Evolutionary conservation across 2,888 invertebrate genomes (phyloP), one percentile per base, ranked within the genome.

Genomic region (Hyalella azteca): DNA sequence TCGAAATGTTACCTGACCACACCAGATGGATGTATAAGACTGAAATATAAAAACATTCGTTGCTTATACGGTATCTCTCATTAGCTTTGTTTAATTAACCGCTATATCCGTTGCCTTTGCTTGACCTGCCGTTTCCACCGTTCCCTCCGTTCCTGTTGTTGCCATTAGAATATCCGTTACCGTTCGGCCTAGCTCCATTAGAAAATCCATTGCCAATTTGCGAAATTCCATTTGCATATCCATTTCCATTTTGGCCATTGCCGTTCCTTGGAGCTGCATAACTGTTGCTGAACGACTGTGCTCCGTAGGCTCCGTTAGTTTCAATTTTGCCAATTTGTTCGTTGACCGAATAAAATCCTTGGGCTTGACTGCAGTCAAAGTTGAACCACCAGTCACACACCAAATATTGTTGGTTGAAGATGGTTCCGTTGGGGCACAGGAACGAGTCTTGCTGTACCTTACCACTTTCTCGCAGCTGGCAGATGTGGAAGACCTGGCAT

Each of bases 371-470:
- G 85, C 92, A 92, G 83, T 91, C 90, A 0, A 92, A 92, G 85
- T 91, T 91, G 88, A 90, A 91, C 92, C 92, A 92, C 92, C 92
- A 92, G 86, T 92, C 92, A 85, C 92, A 92, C 1, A 91, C 91
- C 78, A 91, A 89, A 2, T 91, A 89, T 73, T 90, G 90, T 87
- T 92, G 92, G 86, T 92, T 92, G 87, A 92, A 92, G n/a, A 91
- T 88, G 9, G 92, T 92, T 80, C 92, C 92, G 85, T 92, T 91
- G 5, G 92, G 92, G 85, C 92, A 92, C 7, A 92, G 89, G 86
- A 92, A 92, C 1, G 91, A 91, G 49, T 80, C 80, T 60, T 66
- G 49, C 45, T 76, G 75, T 19, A 78, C 50, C 41, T 40, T 19
- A 29, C 78, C 32, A 32, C 79, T 50, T 11, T 54, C 77, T n/a